Evolutionary conservation across 2,797 vertebrate genomes (phyloP).

Genomic region (Argyrosomus regius): DNA sequence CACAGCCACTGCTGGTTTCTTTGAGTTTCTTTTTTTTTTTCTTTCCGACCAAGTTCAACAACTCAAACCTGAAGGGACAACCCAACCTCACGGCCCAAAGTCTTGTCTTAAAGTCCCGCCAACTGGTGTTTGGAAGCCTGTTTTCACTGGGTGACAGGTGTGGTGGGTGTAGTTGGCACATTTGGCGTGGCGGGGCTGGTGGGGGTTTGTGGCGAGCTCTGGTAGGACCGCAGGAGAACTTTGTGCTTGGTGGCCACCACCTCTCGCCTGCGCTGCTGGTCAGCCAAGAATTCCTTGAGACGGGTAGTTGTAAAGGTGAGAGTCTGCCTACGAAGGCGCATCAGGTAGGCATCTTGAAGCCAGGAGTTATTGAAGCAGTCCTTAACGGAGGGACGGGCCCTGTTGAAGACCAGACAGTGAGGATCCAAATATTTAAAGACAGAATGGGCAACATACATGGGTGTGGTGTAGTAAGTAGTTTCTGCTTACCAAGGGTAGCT

Average conservation of each 20-base stretch:
- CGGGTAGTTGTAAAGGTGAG: constrained; percentile 97
- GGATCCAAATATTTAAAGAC: neutral
- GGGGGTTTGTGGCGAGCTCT: constrained; percentile 85
- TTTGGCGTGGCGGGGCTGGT: constrained; percentile 82
- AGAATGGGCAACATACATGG: neutral
- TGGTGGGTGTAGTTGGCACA: constrained; percentile 66
- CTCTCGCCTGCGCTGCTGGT: constrained; percentile 90
- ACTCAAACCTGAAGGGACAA: constrained; percentile 43
- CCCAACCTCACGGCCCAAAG: constrained; percentile 17
- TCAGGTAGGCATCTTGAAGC: constrained; percentile 98
- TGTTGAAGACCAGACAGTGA: constrained; percentile 65
- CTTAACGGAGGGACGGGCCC: constrained; percentile 95
- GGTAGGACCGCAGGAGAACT: constrained; percentile 98
- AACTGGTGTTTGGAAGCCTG: constrained; percentile 54
- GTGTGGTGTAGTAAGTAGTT: neutral
- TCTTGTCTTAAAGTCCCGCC: constrained; percentile 52
- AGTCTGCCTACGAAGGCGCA: constrained; percentile 96
- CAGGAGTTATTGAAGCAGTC: constrained; percentile 96
- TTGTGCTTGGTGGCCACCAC: constrained; percentile 94
- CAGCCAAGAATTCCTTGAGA: constrained; percentile 97
- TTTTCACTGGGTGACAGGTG: constrained; percentile 86
- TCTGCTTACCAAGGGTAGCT: constrained; percentile 94
- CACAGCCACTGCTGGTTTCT: constrained; percentile 64
- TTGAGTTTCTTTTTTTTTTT: constrained; percentile 25
- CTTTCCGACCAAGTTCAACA: constrained; percentile 30